Conservation (phyloP, 2,888 invertebrate species). For the Nephrotoma guestfalica region DNA sequence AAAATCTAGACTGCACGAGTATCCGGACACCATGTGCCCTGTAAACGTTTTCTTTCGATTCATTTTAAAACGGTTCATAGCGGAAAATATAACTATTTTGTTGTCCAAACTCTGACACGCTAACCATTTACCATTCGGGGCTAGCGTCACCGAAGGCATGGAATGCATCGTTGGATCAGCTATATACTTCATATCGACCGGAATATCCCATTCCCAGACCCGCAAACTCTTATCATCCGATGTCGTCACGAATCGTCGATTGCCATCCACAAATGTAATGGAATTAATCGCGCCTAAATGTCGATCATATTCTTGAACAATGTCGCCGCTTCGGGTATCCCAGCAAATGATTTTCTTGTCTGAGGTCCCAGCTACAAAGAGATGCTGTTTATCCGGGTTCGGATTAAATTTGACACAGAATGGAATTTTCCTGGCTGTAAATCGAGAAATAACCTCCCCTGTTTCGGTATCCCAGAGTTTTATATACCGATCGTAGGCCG, state of each 20-base stretch:
- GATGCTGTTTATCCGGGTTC: conserved; percentile 89
- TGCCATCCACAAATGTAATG: conserved; percentile 98
- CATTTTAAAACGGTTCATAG: conserved; percentile 92
- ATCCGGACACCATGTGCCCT: conserved; percentile 99
- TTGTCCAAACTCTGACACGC: conserved; percentile 99
- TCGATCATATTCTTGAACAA: conserved; percentile 95
- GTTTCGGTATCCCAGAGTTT: conserved; percentile 99
- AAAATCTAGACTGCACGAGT: conserved; percentile 93
- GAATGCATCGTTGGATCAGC: conserved; percentile 99
- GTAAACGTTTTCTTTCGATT: conserved; percentile 95
- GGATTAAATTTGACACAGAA: conserved; percentile 98
- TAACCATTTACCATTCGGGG: conserved; percentile 97
- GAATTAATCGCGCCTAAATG: conserved; percentile 98
- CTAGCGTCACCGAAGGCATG: conserved; percentile 88
- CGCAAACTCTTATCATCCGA: conserved; percentile 97
- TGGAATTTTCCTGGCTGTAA: conserved; percentile 92
- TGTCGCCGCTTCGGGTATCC: conserved; percentile 89
- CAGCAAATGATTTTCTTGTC: conserved; percentile 99
- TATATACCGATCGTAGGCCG: conserved; percentile 84
- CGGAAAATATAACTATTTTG: conserved; percentile 94
- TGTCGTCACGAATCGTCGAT: conserved; percentile 93
- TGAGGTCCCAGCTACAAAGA: conserved; percentile 96
- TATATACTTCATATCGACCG: conserved; percentile 99
- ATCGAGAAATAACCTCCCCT: conserved; percentile 70
- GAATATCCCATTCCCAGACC: conserved; percentile 99